A percentile compares a stretch with the other conserved stretches of the same genome.
phyloP scores from a whole-genome alignment of 2,797 vertebrate species.

The Petrocephalus sullivani region DNA sequence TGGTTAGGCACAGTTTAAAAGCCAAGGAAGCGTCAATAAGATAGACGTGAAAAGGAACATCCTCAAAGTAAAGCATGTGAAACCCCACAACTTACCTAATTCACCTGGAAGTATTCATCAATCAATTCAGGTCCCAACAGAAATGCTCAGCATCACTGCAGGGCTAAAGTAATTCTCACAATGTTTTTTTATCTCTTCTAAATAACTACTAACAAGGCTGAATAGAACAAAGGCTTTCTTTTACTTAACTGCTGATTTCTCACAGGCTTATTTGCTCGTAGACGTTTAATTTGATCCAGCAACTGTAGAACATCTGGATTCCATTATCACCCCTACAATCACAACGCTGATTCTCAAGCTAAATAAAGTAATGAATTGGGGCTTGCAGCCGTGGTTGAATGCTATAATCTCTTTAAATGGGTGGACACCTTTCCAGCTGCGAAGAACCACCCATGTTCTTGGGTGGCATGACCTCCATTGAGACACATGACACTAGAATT shows the following conservation, averaged over 20 bases:
- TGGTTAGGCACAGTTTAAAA: constrained; percentile 5
- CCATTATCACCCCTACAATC: constrained; percentile 56
- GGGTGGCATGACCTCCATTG: constrained; percentile 38
- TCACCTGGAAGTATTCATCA: not conserved
- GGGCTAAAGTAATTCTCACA: not conserved
- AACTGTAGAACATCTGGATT: constrained; percentile 65
- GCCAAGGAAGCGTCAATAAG: not conserved
- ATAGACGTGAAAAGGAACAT: constrained; percentile 9
- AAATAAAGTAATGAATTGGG: constrained; percentile 36
- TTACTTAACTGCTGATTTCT: constrained; percentile 16
- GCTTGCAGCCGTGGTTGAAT: constrained; percentile 10
- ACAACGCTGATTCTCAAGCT: constrained; percentile 45
- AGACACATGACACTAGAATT: constrained; percentile 47
- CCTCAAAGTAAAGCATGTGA: not conserved
- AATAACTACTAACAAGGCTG: constrained; percentile 27
- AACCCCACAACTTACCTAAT: not conserved
- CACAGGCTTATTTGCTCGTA: constrained; percentile 35
- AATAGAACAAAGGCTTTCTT: constrained; percentile 46
- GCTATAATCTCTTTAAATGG: constrained; percentile 30
- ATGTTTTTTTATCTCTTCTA: not conserved
- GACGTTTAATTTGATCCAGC: constrained; percentile 61
- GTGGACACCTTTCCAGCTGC: constrained; percentile 1
- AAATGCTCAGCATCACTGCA: not conserved
- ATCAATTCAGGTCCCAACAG: not conserved
- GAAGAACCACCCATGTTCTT: not conserved